Evolutionary conservation across 23 tunicate species (phyloP), one percentile per base, ranked within the genome.

Genomic region (Ascidia mentula): DNA sequence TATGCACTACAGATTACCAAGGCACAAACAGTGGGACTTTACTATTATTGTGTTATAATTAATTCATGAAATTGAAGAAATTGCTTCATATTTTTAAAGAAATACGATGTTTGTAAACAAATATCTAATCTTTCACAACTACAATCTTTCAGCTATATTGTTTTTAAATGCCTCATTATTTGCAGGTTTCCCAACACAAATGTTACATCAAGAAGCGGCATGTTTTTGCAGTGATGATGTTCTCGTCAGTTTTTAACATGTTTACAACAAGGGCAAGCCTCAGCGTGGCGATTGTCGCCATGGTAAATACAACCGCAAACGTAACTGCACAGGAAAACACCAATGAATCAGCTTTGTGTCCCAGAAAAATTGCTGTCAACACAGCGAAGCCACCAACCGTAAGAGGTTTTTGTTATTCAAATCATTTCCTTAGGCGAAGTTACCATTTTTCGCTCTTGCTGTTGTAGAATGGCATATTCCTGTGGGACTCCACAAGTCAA

Each of bases 201-300:
- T 61, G 37, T 34, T 61, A 79, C 74, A 38, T 89, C 59, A 89
- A 89, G 79, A 60, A 84, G 13, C 72, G 94, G 12, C 76, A 78
- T 73, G 78, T 84, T 20, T 84, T 89, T 40, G 94, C 94, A 26
- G 6, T 83, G 36, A 83, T 89, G 88, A n/a, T n/a, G n/a, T n/a
- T n/a, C n/a, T n/a, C n/a, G n/a, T n/a, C n/a, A n/a, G n/a, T 84
- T 59, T 84, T 89, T 60, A 89, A 89, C 73, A 38, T 83, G 39
- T 89, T 69, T 46, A 37, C 71, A 0, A 26, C 84, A 32, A 40
- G 94, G 35, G 71, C 78, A 37, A 89, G 71, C 75, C 69, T 89
- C 32, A 89, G 59, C 79, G 80, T 83, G 8, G 94, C 94, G 8
- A 89, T 89, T 30, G 94, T 89, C 37, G 94, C 88, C 69, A 89